These are phyloP conservation scores for Sarcophaga subvicina DNA, from an alignment of 2,888 invertebrate species.

Conservation along the genomic window DNA sequence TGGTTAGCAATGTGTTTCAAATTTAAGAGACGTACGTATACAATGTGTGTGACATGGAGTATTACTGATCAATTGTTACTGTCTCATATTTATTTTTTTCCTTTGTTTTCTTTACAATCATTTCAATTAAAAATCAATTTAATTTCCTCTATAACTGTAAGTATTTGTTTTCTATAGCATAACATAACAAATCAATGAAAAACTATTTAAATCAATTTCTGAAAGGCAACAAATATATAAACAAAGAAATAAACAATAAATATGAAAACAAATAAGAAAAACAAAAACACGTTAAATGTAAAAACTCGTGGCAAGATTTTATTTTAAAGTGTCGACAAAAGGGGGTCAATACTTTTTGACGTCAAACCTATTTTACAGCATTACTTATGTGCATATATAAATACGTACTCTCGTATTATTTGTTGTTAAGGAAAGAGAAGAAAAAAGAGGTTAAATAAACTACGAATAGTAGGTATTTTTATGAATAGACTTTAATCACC, in stretches of 20 bases:
- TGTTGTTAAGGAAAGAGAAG: background rate
- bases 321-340: conserved; percentile 53
- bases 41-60: no score
- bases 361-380: background rate
- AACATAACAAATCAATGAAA: conserved; percentile 23
- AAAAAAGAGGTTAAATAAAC: background rate
- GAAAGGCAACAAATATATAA: conserved; percentile 1
- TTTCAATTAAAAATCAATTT: conserved; percentile 48
- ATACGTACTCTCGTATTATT: no score
- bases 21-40: background rate
- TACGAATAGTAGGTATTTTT: background rate
- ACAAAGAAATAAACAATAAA: background rate
- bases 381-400: background rate
- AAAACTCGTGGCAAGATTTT: conserved; percentile 17
- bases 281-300: conserved; percentile 31
- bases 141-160: background rate
- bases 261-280: background rate
- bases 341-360: conserved; percentile 55
- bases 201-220: conserved; percentile 28
- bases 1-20: background rate
- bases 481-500: background rate
- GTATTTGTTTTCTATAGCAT: background rate
- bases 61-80: no score
- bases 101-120: conserved; percentile 9
- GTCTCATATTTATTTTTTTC: no score